Conservation (phyloP, 2,797 vertebrate genomes). For the Karalla daura region DNA sequence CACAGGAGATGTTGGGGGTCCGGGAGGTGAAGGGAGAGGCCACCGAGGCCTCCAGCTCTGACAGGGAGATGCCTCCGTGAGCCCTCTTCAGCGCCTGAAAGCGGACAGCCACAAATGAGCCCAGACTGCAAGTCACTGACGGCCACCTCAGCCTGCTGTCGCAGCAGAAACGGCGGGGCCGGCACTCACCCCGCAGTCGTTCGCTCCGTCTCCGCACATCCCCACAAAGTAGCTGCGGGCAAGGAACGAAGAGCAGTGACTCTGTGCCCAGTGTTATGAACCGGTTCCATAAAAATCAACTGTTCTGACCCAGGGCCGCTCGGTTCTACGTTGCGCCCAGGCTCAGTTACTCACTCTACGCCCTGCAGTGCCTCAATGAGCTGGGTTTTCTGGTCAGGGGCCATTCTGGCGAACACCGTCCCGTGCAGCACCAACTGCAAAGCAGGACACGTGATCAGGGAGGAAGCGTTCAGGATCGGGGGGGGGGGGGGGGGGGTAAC, state of each 20-base stretch:
- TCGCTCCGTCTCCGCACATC: constrained; percentile 99
- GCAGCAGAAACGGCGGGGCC: too few species aligned
- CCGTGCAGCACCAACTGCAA: constrained; percentile 93
- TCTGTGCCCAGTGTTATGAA: background rate
- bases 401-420: constrained; percentile 98
- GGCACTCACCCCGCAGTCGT: constrained; percentile 98
- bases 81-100: constrained; percentile 94
- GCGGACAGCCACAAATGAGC: background rate
- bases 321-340: too few species aligned
- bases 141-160: background rate
- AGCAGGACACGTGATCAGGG: background rate
- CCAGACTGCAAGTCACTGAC: background rate
- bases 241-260: constrained; percentile 25
- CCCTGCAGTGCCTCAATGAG: constrained; percentile 94
- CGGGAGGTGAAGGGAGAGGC: constrained; percentile 97
- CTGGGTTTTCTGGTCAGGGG: constrained; percentile 98
- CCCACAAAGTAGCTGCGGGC: constrained; percentile 93
- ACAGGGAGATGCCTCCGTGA: constrained; percentile 95
- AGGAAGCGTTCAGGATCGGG: background rate
- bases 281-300: background rate
- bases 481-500: background rate
- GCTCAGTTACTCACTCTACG: constrained; percentile 92
- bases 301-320: background rate
- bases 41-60: constrained; percentile 97
- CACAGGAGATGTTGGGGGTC: constrained; percentile 96